Evolutionary conservation across 2,888 invertebrate genomes (phyloP), one percentile per base, ranked within the genome.

Genomic region (Stegophylla sp.): DNA sequence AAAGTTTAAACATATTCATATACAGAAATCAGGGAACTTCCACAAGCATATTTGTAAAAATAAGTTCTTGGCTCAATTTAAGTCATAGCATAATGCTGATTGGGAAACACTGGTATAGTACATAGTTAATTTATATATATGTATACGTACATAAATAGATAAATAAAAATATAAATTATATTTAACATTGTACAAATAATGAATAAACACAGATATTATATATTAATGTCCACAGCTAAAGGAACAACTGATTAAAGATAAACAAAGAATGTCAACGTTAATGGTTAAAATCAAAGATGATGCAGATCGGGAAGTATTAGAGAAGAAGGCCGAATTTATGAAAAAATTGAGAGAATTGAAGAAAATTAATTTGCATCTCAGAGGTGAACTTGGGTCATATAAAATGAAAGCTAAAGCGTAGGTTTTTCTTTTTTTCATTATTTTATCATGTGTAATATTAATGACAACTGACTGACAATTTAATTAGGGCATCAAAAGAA

Each of bases 341-440:
- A n/a, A 23, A 13, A 79, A 79, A 71, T 45, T 79, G 12, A 79
- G 59, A n/a, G 71, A 79, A 13, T 63, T 79, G 12, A 79, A 71
- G 71, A 71, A 79, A 71, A 71, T 79, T 26, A 79, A 79, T 71
- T 79, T 79, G 15, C 71, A 69, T n/a, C 61, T 79, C 17, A 69
- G 61, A 61, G 59, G 79, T 12, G 79, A 79, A 69, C 79, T 79
- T 51, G 79, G 79, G 51, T 79, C 79, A 23, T 79, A 41, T 41
- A 79, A 79, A 71, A 79, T 79, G 79, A 79, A 79, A 79, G 61
- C 69, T 48, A 79, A 79, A 79, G 79, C 61, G 79, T 79, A 2
- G 10, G 79, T 79, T 26, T 41, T 7, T 15, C 12, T n/a, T 15
- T 59, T 13, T 20, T 56, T n/a, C 20, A 9, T 53, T 10, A 5